Conservation (phyloP, 2,797 vertebrate genomes). For the Enteromius afrohamiltoni region DNA sequence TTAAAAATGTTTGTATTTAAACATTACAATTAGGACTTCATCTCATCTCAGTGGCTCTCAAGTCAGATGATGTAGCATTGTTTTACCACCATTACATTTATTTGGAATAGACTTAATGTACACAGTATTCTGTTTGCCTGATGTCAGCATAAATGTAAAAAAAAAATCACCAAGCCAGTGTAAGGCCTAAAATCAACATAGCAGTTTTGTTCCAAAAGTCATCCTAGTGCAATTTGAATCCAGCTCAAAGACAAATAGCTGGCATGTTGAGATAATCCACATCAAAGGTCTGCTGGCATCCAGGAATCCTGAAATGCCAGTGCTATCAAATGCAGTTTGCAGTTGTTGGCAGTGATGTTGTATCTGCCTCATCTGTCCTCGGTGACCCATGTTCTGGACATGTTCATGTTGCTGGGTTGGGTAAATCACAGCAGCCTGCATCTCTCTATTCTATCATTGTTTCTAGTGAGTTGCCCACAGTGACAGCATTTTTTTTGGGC, state of each 20-base stretch:
- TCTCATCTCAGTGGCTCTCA: not conserved
- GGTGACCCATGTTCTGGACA: not conserved
- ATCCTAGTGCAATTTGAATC: not conserved
- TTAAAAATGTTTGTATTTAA: not conserved
- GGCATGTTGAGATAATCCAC: slow-evolving; percentile 23
- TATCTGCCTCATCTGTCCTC: slow-evolving; percentile 8
- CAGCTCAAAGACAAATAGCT: not conserved
- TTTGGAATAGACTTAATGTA: not conserved
- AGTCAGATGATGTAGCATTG: not conserved
- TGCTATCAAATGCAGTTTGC: slow-evolving; percentile 29
- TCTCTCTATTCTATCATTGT: not conserved
- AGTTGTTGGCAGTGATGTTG: slow-evolving; percentile 17
- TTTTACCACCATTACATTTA: not conserved
- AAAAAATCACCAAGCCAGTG: not conserved
- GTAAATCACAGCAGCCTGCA: not conserved
- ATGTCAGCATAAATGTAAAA: not conserved
- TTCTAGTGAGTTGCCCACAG: not conserved
- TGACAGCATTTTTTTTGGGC: not conserved
- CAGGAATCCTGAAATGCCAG: slow-evolving; percentile 7
- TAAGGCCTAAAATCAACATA: not conserved
- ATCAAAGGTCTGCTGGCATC: slow-evolving; percentile 24
- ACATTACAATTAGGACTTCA: not conserved
- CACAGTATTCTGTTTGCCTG: not conserved
- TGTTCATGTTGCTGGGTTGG: not conserved
- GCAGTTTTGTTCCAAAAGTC: not conserved